Evolutionary conservation across 2,113 vertebrate species (phyloP).

Genomic region (Rhinogobius similis): DNA sequence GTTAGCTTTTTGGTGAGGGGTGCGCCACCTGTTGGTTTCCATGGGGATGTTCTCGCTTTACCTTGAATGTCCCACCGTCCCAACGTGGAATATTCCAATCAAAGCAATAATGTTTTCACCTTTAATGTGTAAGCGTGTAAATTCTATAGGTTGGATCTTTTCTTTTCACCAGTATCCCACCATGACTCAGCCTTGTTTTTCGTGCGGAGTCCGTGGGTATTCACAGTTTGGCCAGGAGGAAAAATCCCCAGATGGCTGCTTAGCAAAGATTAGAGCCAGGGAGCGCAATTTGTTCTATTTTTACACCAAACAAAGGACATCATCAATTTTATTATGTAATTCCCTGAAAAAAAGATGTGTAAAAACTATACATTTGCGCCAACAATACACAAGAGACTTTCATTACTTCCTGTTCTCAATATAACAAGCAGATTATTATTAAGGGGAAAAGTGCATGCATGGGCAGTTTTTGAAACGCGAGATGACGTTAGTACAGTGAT

Average conservation of each 20-base stretch:
- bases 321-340: constrained; percentile 3
- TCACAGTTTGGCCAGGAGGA: constrained; percentile 2
- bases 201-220: not conserved
- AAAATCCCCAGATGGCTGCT: constrained; percentile 8
- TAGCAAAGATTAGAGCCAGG: constrained; percentile 3
- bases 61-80: too few species aligned
- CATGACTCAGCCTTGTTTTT: constrained; percentile 4
- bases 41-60: too few species aligned
- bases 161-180: not conserved
- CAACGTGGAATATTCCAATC: too few species aligned
- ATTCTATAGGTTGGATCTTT: not conserved
- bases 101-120: too few species aligned
- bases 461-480: not conserved
- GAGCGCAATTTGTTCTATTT: constrained; percentile 8
- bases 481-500: not conserved
- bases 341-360: not conserved
- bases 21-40: too few species aligned
- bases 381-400: not conserved
- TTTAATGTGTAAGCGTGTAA: too few species aligned
- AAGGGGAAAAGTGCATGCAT: not conserved
- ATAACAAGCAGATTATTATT: not conserved
- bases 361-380: constrained; percentile 3
- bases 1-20: too few species aligned
- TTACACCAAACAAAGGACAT: constrained; percentile 5
- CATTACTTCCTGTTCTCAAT: not conserved